These are phyloP conservation scores for Zaprionus lachaisei DNA, from an alignment of 1,140 invertebrate species.

Conservation along the genomic window DNA sequence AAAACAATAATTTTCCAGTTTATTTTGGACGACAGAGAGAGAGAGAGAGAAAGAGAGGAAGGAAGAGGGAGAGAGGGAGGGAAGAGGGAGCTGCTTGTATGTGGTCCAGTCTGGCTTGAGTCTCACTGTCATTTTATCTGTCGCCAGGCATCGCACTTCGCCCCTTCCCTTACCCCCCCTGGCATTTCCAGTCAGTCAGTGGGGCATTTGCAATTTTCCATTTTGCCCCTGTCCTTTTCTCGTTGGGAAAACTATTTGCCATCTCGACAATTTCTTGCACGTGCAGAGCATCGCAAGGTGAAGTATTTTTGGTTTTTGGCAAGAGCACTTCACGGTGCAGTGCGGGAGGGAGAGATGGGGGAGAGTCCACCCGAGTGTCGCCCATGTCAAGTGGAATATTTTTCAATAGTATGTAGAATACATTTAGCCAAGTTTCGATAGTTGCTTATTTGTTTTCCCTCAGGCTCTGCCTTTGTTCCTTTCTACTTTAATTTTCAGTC, in stretches of 20 bases:
- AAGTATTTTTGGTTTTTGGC: constrained; percentile 55
- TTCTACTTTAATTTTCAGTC: neutral
- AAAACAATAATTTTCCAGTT: constrained; percentile 80
- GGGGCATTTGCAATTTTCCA: constrained; percentile 79
- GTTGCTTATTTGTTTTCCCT: neutral
- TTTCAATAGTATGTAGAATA: constrained; percentile 65
- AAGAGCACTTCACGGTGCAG: neutral
- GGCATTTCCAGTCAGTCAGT: constrained; percentile 55
- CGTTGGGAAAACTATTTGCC: constrained; percentile 79
- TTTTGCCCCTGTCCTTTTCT: constrained; percentile 53
- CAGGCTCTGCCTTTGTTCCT: neutral
- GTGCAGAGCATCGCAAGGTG: constrained; percentile 71
- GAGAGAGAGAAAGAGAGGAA: neutral
- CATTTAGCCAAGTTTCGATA: constrained; percentile 2
- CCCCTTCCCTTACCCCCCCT: neutral
- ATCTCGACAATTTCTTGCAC: constrained; percentile 81
- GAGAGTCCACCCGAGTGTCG: neutral
- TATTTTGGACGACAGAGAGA: constrained; percentile 37
- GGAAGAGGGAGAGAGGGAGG: neutral
- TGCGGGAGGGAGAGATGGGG: neutral
- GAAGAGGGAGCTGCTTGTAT: constrained; percentile 2
- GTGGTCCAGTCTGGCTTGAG: neutral
- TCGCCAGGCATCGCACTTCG: constrained; percentile 26
- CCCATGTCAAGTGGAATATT: constrained; percentile 55
- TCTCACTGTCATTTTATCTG: constrained; percentile 21